Evolutionary conservation across 2,797 vertebrate species (phyloP), one percentile per base, ranked within the genome.

Genomic region (Sibirionetta formosa): DNA sequence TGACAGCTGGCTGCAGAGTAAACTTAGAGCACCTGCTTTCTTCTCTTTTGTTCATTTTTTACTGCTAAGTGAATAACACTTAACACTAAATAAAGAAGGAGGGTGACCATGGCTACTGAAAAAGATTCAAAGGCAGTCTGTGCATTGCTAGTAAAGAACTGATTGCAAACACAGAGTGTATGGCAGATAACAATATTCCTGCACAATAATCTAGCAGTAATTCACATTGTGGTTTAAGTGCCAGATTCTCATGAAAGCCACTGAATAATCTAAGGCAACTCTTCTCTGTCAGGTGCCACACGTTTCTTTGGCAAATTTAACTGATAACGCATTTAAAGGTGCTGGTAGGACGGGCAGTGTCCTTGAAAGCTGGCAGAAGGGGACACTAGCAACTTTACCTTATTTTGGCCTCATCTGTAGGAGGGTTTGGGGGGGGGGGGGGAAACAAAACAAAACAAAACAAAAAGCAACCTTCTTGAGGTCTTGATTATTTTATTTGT

Each of bases 21-120:
- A 98, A 98, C 97, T 97, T 97, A 95, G 89, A 97, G 95, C 97
- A 98, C 97, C 97, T 97, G 97, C 96, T 95, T 97, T 97, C 94
- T 97, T 96, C 88, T 93, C 96, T 95, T 97, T 97, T 96, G 95
- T 97, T 97, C 56, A 65, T 76, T 88, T 95, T 96, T 97, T 96
- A 95, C 94, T 96, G 96, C 97, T 98, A 98, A 98, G 97, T 98
- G 98, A 98, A 98, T 98, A 98, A 98, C 98, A 98, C 97, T 98
- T 98, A 98, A 98, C 97, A 98, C 97, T 98, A 98, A 98, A 98
- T 95, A 98, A 98, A 98, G 98, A 98, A 97, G 97, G 97, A 98
- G 98, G 98, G 98, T 97, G 97, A 97, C 98, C 98, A 94, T 98
- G 97, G 95, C 95, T 97, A 90, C 96, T 97, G 96, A 95, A 98